These are phyloP conservation scores for Caenorhabditis sinica DNA, from an alignment of 2,888 invertebrate genomes.

Conservation along the genomic window DNA sequence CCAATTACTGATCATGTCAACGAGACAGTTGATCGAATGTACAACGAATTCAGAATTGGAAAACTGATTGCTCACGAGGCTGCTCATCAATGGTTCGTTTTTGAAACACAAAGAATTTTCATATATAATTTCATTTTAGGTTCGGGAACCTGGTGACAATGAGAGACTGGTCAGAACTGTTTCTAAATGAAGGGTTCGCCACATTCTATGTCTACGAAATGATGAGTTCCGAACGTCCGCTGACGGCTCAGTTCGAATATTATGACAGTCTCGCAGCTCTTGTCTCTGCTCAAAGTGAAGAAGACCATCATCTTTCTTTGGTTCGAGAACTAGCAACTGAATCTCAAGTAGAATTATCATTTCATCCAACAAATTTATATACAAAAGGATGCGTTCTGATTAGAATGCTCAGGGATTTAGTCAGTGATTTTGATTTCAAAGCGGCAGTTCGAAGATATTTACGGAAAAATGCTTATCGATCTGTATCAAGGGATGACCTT, in stretches of 20 bases:
- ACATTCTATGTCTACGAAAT: slow-evolving; percentile 82
- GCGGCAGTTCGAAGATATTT: slow-evolving; percentile 77
- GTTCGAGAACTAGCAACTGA: slow-evolving; percentile 89
- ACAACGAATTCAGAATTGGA: slow-evolving; percentile 80
- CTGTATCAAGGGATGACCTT: slow-evolving; percentile 77
- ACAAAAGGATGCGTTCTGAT: slow-evolving; percentile 82
- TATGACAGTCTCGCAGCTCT: slow-evolving; percentile 56
- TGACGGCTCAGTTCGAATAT: slow-evolving; percentile 80
- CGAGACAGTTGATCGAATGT: slow-evolving; percentile 80
- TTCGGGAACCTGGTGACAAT: slow-evolving; percentile 84
- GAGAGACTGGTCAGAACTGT: slow-evolving; percentile 83
- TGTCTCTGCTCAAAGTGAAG: slow-evolving; percentile 51
- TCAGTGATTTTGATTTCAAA: slow-evolving; percentile 78
- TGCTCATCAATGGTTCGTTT: slow-evolving; percentile 84
- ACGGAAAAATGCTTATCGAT: slow-evolving; percentile 76
- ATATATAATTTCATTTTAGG: slow-evolving; percentile 28
- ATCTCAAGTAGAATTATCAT: slow-evolving; percentile 93
- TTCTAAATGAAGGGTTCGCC: slow-evolving; percentile 84
- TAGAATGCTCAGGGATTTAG: slow-evolving; percentile 80
- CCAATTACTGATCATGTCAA: slow-evolving; percentile 69
- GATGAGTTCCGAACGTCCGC: slow-evolving; percentile 76
- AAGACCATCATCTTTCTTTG: slow-evolving; percentile 68
- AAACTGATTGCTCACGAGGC: slow-evolving; percentile 85
- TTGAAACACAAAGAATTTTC: not conserved
- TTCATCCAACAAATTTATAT: slow-evolving; percentile 84